Conservation (phyloP, 2,888 invertebrate genomes). For the Sminthurides aquaticus region DNA sequence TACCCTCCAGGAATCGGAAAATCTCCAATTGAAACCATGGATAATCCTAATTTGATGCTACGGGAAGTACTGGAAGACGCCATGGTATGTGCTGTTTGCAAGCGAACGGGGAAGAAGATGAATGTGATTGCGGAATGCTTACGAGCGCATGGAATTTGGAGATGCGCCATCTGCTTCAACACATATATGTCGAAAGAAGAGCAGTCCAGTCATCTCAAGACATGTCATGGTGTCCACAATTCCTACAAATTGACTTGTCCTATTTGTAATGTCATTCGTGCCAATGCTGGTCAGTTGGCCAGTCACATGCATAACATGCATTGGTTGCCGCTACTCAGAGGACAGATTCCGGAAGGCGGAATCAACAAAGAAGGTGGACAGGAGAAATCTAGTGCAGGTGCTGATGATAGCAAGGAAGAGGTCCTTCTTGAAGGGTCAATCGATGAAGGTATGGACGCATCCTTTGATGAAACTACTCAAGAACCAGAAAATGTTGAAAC, state of each 20-base stretch:
- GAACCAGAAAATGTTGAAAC: too few species aligned
- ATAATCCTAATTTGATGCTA: constrained; percentile 27
- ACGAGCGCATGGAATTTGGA: constrained; percentile 33
- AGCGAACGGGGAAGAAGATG: constrained; percentile 25
- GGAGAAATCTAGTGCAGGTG: background rate
- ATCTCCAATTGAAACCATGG: constrained; percentile 38
- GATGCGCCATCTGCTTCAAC: constrained; percentile 42
- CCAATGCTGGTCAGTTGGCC: constrained; percentile 38
- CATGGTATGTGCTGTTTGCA: constrained; percentile 36
- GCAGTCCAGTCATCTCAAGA: constrained; percentile 33
- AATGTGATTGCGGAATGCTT: constrained; percentile 34
- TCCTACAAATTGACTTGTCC: constrained; percentile 28
- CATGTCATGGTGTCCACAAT: constrained; percentile 26
- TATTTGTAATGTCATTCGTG: constrained; percentile 30
- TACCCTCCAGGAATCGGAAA: constrained; percentile 37
- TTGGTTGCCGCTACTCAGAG: constrained; percentile 26
- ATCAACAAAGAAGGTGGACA: background rate
- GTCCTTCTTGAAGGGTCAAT: too few species aligned
- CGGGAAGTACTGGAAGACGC: constrained; percentile 24
- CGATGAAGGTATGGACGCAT: too few species aligned
- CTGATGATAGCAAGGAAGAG: background rate
- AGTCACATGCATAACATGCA: constrained; percentile 34
- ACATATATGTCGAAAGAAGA: constrained; percentile 31
- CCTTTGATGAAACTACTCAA: too few species aligned
- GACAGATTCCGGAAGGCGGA: background rate